phyloP scores from a whole-genome alignment of 2,113 vertebrate genomes.

The Melierax canorus region DNA sequence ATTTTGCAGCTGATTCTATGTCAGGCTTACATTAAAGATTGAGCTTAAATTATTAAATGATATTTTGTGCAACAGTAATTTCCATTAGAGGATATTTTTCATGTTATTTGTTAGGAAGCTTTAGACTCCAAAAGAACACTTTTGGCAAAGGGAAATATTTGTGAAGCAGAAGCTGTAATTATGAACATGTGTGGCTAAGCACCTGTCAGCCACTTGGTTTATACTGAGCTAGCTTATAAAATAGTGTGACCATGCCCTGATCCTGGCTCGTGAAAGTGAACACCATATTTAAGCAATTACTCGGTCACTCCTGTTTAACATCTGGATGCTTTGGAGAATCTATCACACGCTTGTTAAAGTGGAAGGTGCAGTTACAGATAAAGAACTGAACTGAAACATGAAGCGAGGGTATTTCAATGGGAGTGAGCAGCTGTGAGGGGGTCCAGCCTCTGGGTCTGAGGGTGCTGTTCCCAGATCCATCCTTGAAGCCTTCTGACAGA shows the following conservation, averaged over 20 bases:
- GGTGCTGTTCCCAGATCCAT: background rate
- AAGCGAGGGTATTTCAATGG: background rate
- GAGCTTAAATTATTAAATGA: constrained; percentile 36
- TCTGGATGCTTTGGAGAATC: background rate
- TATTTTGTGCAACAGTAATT: constrained; percentile 17
- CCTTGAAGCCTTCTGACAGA: background rate
- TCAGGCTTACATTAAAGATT: background rate
- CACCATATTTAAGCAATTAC: background rate
- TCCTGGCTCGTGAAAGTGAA: background rate
- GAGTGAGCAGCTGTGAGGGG: background rate
- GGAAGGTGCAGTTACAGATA: background rate
- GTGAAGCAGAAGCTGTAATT: constrained; percentile 15
- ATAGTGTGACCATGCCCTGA: background rate
- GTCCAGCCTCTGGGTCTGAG: background rate
- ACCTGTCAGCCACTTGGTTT: background rate
- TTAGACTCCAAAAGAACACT: constrained; percentile 1
- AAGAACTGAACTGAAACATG: background rate
- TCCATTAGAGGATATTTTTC: constrained; percentile 21
- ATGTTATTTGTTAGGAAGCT: background rate
- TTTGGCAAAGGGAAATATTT: constrained; percentile 45
- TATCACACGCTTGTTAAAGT: background rate
- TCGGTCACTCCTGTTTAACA: background rate
- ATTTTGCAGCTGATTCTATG: constrained; percentile 11
- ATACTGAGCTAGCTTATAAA: background rate
- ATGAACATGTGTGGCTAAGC: background rate